These are phyloP conservation scores for Prenolepis imparis DNA, from an alignment of 2,888 invertebrate genomes.

Conservation along the genomic window DNA sequence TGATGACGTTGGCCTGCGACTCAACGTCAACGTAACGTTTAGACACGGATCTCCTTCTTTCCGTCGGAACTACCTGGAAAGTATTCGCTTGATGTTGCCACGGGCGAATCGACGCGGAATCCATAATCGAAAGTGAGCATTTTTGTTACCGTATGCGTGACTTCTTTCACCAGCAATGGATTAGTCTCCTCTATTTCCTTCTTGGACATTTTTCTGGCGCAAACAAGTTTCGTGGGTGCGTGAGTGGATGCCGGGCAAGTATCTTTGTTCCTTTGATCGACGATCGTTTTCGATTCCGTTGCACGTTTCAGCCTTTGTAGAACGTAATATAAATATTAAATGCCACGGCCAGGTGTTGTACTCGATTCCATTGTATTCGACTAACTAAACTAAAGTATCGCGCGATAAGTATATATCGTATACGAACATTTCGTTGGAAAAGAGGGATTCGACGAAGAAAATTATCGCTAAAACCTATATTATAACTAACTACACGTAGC, in stretches of 20 bases:
- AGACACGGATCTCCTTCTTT: conserved; percentile 78
- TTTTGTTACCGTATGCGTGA: conserved; percentile 75
- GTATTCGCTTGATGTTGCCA: neutral
- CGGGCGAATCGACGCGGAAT: neutral
- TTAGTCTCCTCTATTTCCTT: conserved; percentile 81
- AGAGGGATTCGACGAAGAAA: neutral
- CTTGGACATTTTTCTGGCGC: conserved; percentile 75
- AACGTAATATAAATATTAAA: conserved; percentile 16
- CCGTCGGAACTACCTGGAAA: conserved; percentile 76
- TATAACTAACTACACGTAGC: neutral
- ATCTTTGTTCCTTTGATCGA: conserved; percentile 41
- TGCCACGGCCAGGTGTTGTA: neutral
- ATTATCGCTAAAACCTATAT: neutral
- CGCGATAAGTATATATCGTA: neutral
- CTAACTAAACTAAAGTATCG: neutral
- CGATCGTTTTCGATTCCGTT: conserved; percentile 70
- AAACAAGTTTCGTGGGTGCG: conserved; percentile 75
- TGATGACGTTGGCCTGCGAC: conserved; percentile 75
- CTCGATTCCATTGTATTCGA: neutral
- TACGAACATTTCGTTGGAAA: neutral
- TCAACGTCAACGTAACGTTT: conserved; percentile 77
- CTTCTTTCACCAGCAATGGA: conserved; percentile 79
- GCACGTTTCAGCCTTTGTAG: conserved; percentile 81
- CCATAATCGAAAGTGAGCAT: conserved; percentile 22
- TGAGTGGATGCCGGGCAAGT: conserved; percentile 72